These are phyloP conservation scores for Drosophila rellima DNA, from an alignment of 2,888 invertebrate genomes.

Conservation along the genomic window DNA sequence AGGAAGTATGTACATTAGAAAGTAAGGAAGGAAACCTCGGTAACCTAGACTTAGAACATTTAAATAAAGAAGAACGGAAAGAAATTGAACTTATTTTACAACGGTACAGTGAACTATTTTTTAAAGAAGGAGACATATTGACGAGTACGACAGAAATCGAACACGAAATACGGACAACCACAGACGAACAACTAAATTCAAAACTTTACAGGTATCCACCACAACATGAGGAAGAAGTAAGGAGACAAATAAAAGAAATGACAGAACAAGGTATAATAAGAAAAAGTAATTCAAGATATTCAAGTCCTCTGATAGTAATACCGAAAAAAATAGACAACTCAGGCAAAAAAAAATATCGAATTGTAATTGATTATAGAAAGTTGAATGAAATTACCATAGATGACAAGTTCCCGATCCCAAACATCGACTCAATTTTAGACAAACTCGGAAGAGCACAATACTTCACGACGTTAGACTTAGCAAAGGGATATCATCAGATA, in stretches of 20 bases:
- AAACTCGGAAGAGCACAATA: conserved; percentile 58
- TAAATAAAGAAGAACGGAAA: conserved; percentile 10
- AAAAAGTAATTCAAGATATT: too few relatives aligned
- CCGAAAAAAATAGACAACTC: too few relatives aligned
- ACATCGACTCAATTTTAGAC: conserved; percentile 41
- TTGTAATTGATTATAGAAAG: too few relatives aligned
- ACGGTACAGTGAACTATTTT: conserved; percentile 6
- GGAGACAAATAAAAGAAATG: too few relatives aligned
- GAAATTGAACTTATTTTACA: conserved; percentile 4
- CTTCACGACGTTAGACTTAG: conserved; percentile 49
- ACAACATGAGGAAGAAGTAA: too few relatives aligned
- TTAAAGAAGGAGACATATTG: conserved; percentile 7
- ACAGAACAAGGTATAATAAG: too few relatives aligned
- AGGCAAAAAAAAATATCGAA: too few relatives aligned
- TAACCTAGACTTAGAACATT: conserved; percentile 8
- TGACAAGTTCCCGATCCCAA: conserved; percentile 38
- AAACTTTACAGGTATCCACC: too few relatives aligned
- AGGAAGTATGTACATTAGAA: conserved; percentile 1
- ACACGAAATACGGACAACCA: not conserved
- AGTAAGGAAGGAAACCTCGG: not conserved
- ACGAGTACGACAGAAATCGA: conserved; percentile 3
- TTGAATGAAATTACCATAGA: too few relatives aligned
- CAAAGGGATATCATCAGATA: conserved; percentile 39
- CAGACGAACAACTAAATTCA: too few relatives aligned
- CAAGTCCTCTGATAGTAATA: too few relatives aligned